Conservation (phyloP, 2,113 vertebrate genomes). For the Neomonachus schauinslandi region DNA sequence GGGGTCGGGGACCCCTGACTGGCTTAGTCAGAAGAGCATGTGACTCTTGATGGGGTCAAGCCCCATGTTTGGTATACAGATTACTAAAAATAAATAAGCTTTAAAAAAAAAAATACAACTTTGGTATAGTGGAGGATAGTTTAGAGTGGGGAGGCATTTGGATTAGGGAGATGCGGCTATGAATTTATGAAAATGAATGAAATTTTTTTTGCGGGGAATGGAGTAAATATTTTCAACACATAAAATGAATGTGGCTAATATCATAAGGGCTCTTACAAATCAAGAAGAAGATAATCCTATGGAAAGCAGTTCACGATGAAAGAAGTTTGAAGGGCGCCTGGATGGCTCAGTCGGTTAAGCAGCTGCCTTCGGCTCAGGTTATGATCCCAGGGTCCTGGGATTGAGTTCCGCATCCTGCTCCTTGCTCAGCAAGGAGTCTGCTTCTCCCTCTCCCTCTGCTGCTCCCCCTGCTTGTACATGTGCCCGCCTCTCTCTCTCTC, state of each 20-base stretch:
- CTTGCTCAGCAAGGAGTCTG: not conserved
- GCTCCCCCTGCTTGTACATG: not conserved
- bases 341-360: not conserved
- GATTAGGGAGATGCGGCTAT: not conserved
- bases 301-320: not conserved
- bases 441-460: not conserved
- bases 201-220: not conserved
- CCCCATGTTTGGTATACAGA: not conserved
- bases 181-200: not conserved
- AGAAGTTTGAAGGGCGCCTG: not conserved
- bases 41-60: not conserved
- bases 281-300: not conserved
- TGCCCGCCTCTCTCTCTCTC: too few species aligned
- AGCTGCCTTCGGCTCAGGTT: not conserved
- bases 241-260: conserved; percentile 2
- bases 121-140: not conserved
- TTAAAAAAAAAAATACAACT: not conserved
- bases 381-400: not conserved
- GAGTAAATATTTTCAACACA: not conserved
- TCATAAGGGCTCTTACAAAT: not conserved
- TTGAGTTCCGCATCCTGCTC: not conserved
- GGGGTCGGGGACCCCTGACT: not conserved
- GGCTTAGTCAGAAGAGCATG: not conserved
- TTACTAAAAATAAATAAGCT: not conserved
- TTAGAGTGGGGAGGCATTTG: not conserved